Evolutionary conservation across 1,140 invertebrate species (phyloP).

Genomic region (Nasonia giraulti): DNA sequence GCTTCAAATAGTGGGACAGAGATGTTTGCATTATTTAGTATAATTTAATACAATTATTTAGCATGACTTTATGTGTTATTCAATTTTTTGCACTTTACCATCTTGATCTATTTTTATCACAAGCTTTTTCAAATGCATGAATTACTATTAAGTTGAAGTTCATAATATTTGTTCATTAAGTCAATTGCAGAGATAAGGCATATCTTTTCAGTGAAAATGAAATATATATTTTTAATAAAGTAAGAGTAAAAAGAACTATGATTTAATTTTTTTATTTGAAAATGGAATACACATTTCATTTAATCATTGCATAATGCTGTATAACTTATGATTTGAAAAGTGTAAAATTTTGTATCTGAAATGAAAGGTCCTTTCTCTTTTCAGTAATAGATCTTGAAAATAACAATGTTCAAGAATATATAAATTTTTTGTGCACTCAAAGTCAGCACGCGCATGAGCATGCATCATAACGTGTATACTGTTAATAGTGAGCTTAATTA

Average conservation of each 20-base stretch:
- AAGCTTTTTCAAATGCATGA: conserved; percentile 46
- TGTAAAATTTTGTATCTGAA: conserved; percentile 5
- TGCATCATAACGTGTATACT: conserved; percentile 70
- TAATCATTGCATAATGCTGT: not conserved
- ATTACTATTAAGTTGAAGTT: conserved; percentile 45
- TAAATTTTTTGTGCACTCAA: conserved; percentile 62
- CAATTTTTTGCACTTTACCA: conserved; percentile 41
- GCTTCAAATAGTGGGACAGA: conserved; percentile 31
- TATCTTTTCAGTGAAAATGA: conserved; percentile 35
- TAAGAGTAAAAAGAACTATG: not conserved
- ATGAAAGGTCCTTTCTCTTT: conserved; percentile 53
- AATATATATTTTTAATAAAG: conserved; percentile 17
- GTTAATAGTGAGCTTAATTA: conserved; percentile 76
- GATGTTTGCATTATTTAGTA: conserved; percentile 32
- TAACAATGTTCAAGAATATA: conserved; percentile 53
- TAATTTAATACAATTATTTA: conserved; percentile 37
- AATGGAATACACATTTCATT: not conserved
- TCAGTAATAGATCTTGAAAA: conserved; percentile 37
- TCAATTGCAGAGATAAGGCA: conserved; percentile 52
- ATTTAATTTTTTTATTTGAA: not conserved
- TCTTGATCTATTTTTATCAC: conserved; percentile 34
- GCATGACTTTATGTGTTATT: conserved; percentile 52
- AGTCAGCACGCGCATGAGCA: conserved; percentile 66
- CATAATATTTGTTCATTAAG: conserved; percentile 25
- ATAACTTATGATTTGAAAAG: not conserved